phyloP scores from a whole-genome alignment of 1,140 invertebrate genomes.

The Procambarus clarkii region DNA sequence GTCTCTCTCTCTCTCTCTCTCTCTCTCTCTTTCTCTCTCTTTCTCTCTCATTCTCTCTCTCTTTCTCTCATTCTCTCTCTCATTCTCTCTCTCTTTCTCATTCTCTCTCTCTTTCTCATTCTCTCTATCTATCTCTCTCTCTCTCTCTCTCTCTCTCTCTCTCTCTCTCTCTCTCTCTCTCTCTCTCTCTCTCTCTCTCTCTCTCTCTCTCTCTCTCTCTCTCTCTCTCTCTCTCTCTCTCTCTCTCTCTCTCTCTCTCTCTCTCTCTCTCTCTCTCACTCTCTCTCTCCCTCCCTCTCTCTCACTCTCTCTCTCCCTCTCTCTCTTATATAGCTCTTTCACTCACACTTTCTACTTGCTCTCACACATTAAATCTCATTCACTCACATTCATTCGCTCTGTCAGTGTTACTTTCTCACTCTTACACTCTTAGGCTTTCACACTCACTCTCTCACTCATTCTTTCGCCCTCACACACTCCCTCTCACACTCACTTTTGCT shows the following conservation, averaged over 20 bases:
- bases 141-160: neutral
- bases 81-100: neutral
- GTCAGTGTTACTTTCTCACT: slow-evolving; percentile 9
- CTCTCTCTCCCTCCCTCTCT: neutral
- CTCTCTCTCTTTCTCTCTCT: neutral
- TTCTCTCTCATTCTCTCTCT: neutral
- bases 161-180: neutral
- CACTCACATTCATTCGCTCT: slow-evolving; percentile 7
- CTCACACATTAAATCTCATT: neutral
- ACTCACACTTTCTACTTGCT: neutral
- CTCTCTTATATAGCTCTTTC: neutral
- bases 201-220: neutral
- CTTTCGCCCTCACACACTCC: neutral
- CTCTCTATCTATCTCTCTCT: neutral
- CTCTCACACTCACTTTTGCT: neutral
- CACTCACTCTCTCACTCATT: neutral
- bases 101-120: neutral
- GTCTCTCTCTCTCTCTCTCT: neutral
- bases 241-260: neutral
- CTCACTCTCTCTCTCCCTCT: neutral
- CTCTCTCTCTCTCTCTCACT: neutral
- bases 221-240: neutral
- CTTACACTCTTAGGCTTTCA: neutral
- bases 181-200: too few relatives aligned
- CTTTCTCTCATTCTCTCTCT: neutral